Evolutionary conservation across 1,140 invertebrate species (phyloP), one percentile per base, ranked within the genome.

Genomic region (Zaprionus camerounensis): DNA sequence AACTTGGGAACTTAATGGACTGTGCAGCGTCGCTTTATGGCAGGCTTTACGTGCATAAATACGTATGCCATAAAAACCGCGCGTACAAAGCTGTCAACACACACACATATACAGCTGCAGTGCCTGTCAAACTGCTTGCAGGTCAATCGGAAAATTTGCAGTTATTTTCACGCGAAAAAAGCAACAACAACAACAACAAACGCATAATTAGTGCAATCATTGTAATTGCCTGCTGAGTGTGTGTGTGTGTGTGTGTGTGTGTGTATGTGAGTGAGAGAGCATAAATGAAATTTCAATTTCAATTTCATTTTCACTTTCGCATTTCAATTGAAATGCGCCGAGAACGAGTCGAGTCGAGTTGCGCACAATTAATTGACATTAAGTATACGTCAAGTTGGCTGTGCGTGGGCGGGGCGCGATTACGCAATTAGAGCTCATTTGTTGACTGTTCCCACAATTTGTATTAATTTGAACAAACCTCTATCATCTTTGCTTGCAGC

Each of bases 1-100:
- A 78, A 75, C 67, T 71, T 84, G 82, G 70, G 72, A 78, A 76
- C 71, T 84, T 81, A 84, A 84, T 84, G 81, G 82, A 31, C 78
- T 78, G 59, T 81, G 74, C 72, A 66, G 59, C 58, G 58, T 72
- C 64, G 71, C 74, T 84, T 81, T 67, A 58, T 72, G 68, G 46
- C 77, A 80, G 46, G 12, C 46, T 24, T 24, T 13, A 51, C 46
- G n/a, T 41, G 49, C 67, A 62, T 55, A 31, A 20, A 34, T 65
- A 61, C 57, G 74, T 65, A 75, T 28, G 51, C 36, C 41, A 68
- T 81, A 78, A 46, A 46, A 41, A n/a, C 13, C 6, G 44, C 44
- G n/a, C 20, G 44, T 73, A 66, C 57, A 44, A 49, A 78, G 76
- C 72, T 82, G 75, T 76, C 41, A 46, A 46, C 41, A 46, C 41